Conservation (phyloP, 2,797 vertebrate genomes). For the Lepidocolaptes lacrymiger region DNA sequence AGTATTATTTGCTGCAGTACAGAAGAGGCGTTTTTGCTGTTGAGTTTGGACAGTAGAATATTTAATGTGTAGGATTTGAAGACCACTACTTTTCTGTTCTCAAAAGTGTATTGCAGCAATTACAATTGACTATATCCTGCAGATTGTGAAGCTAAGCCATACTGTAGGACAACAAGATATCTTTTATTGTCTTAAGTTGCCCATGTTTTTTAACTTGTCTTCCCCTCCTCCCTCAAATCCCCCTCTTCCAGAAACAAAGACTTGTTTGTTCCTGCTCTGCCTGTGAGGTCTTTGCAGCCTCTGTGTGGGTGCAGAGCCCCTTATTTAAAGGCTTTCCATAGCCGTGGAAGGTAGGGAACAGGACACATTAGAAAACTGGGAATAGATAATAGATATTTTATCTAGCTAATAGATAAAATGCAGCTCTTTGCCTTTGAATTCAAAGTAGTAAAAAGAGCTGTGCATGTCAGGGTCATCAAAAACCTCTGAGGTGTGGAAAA, state of each 20-base stretch:
- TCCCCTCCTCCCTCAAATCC: constrained; percentile 49
- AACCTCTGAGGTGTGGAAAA: neutral
- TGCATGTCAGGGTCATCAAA: neutral
- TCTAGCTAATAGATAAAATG: constrained; percentile 18
- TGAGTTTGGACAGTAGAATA: neutral
- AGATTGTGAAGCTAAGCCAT: neutral
- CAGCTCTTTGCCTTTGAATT: neutral
- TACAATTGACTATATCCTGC: neutral
- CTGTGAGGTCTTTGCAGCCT: constrained; percentile 77
- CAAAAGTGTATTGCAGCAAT: neutral
- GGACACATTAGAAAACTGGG: constrained; percentile 29
- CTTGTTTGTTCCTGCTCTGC: constrained; percentile 74
- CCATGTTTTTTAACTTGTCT: constrained; percentile 36
- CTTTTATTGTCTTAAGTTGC: constrained; percentile 31
- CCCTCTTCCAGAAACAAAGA: constrained; percentile 73
- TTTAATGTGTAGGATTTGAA: neutral
- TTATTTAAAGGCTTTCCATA: constrained; percentile 65
- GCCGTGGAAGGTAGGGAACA: constrained; percentile 56
- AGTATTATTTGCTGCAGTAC: neutral
- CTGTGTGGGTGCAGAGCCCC: constrained; percentile 63
- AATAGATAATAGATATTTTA: neutral
- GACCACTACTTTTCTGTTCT: neutral
- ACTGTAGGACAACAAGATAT: neutral
- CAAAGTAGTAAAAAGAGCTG: neutral
- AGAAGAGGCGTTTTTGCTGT: neutral